These are phyloP conservation scores for Pangasius macronema DNA, from an alignment of 2,797 vertebrate genomes.

Conservation along the genomic window DNA sequence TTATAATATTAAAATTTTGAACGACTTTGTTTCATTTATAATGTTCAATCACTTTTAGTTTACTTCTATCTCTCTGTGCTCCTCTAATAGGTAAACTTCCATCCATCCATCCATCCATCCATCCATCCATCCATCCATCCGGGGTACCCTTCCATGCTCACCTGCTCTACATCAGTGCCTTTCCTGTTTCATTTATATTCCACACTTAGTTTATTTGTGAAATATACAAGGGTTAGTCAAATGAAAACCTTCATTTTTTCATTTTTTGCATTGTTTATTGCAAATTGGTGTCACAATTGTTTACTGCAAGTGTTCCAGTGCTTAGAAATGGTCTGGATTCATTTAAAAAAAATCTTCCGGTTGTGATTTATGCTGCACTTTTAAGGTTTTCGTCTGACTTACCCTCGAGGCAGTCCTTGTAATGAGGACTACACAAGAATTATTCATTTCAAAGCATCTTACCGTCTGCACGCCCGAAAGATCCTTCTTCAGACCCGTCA, in stretches of 20 bases:
- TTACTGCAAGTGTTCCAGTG: too few relatives aligned
- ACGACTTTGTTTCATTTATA: too few relatives aligned
- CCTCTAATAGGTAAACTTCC: too few relatives aligned
- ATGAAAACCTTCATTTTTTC: too few relatives aligned
- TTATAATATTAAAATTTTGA: too few relatives aligned
- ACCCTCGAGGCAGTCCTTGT: background rate
- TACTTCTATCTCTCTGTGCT: too few relatives aligned
- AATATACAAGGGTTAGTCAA: background rate
- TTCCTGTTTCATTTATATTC: background rate
- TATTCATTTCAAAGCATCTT: constrained; percentile 44
- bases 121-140: too few relatives aligned
- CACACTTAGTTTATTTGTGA: background rate
- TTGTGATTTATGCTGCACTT: background rate
- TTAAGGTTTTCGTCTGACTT: background rate
- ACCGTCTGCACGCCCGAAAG: constrained; percentile 92
- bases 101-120: too few relatives aligned
- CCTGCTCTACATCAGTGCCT: too few relatives aligned
- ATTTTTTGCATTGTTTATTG: background rate
- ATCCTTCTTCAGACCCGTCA: constrained; percentile 91
- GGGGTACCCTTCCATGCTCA: background rate
- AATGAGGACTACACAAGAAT: background rate
- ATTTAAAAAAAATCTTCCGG: background rate
- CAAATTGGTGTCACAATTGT: background rate
- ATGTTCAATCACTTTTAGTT: too few relatives aligned
- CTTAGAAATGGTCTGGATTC: background rate